phyloP scores from a whole-genome alignment of 1,140 invertebrate genomes.

The Zaprionus vittiger region DNA sequence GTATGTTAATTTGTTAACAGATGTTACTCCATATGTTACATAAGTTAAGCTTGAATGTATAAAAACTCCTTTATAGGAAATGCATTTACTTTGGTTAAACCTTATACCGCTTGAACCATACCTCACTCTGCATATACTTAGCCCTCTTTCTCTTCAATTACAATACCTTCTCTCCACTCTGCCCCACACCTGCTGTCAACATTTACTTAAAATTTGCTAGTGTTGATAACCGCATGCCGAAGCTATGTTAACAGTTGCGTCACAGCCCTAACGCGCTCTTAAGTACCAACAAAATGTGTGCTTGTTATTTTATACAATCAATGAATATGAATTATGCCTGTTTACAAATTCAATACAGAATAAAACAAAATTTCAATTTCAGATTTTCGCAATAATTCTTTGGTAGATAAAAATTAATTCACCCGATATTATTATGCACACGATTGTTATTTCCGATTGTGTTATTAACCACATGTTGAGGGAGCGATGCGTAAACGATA shows the following conservation, averaged over 20 bases:
- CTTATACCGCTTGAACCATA: too few relatives aligned
- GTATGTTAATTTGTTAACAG: neutral
- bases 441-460: neutral
- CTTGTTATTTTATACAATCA: neutral
- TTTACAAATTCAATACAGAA: neutral
- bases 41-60: too few relatives aligned
- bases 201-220: neutral
- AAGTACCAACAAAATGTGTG: neutral
- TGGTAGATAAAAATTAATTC: constrained; percentile 6
- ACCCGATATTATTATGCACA: constrained; percentile 7
- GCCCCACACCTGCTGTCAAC: neutral
- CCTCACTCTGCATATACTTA: too few relatives aligned
- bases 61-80: too few relatives aligned
- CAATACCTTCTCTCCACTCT: too few relatives aligned
- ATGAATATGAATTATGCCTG: constrained; percentile 2
- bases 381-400: neutral
- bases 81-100: too few relatives aligned
- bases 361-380: constrained; percentile 3
- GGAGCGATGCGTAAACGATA: neutral
- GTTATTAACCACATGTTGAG: constrained; percentile 14
- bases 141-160: too few relatives aligned
- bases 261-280: neutral
- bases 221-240: neutral
- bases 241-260: neutral
- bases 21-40: too few relatives aligned